These are phyloP conservation scores for Loripinus fragilis DNA, from an alignment of 2,888 invertebrate species.

Conservation along the genomic window DNA sequence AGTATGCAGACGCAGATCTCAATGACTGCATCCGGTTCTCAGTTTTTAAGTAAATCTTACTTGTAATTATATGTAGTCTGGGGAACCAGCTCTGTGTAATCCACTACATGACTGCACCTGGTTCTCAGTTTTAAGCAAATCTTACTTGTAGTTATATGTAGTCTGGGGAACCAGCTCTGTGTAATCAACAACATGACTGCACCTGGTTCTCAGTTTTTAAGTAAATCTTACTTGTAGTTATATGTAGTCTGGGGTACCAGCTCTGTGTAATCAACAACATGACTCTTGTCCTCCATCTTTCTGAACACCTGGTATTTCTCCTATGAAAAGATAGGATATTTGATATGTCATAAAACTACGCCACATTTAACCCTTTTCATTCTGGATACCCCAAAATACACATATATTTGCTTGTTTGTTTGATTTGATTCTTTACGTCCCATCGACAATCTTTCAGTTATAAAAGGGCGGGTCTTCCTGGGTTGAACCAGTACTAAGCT, in stretches of 20 bases:
- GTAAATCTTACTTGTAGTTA: conserved; percentile 39
- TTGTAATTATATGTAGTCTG: conserved; percentile 35
- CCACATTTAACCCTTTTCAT: too few species aligned
- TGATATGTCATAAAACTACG: too few species aligned
- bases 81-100: conserved; percentile 59
- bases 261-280: conserved; percentile 50
- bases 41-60: conserved; percentile 25
- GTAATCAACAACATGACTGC: conserved; percentile 46
- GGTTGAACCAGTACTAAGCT: too few species aligned
- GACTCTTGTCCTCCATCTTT: conserved; percentile 57
- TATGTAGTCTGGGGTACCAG: conserved; percentile 47
- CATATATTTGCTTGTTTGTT: too few species aligned
- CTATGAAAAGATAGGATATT: conserved; percentile 42
- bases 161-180: conserved; percentile 50
- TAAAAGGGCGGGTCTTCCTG: too few species aligned
- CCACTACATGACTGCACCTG: conserved; percentile 21
- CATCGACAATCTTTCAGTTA: too few species aligned
- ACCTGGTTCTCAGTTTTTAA: neutral
- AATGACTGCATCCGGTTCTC: neutral
- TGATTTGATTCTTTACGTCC: too few species aligned
- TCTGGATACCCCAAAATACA: too few species aligned
- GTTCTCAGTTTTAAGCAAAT: neutral
- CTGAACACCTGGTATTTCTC: conserved; percentile 67
- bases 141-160: conserved; percentile 45
- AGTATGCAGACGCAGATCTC: too few species aligned